Evolutionary conservation across 2,888 invertebrate genomes (phyloP).

Genomic region (Macaria notata): DNA sequence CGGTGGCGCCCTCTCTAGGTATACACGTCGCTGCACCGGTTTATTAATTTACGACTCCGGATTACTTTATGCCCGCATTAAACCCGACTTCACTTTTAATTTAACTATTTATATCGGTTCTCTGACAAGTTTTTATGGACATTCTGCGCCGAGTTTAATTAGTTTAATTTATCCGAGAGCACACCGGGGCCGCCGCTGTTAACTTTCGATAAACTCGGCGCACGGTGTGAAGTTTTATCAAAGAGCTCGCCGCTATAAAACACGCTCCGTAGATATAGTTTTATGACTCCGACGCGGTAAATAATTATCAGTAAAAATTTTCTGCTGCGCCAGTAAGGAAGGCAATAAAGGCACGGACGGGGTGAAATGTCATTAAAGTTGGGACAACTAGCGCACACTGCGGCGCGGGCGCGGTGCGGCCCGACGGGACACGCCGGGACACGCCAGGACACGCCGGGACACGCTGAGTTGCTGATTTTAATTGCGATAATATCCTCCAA

Average conservation of each 20-base stretch:
- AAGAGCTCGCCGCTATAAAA: constrained; percentile 22
- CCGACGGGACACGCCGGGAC: no score
- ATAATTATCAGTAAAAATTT: constrained; percentile 28
- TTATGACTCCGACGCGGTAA: constrained; percentile 18
- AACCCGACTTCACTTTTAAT: constrained; percentile 10
- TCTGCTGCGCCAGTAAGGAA: constrained; percentile 17
- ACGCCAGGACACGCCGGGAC: no score
- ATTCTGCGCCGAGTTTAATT: constrained; percentile 18
- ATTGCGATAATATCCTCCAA: constrained; percentile 28
- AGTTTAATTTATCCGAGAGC: constrained; percentile 21
- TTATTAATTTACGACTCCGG: constrained; percentile 26
- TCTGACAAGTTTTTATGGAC: constrained; percentile 18
- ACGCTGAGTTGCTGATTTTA: constrained; percentile 18
- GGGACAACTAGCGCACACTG: constrained; percentile 6
- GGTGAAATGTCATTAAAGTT: constrained; percentile 21
- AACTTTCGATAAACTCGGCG: constrained; percentile 21
- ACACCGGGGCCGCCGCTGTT: constrained; percentile 12
- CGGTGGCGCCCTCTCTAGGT: no score
- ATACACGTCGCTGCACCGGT: constrained; percentile 14
- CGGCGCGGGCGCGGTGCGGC: background rate
- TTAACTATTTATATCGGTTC: constrained; percentile 12
- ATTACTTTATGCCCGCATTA: constrained; percentile 14
- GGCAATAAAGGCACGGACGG: constrained; percentile 26
- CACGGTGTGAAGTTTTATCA: constrained; percentile 21
- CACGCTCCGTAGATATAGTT: constrained; percentile 21